phyloP scores from a whole-genome alignment of 2,113 vertebrate genomes.

The Sinocyclocheilus rhinocerous region DNA sequence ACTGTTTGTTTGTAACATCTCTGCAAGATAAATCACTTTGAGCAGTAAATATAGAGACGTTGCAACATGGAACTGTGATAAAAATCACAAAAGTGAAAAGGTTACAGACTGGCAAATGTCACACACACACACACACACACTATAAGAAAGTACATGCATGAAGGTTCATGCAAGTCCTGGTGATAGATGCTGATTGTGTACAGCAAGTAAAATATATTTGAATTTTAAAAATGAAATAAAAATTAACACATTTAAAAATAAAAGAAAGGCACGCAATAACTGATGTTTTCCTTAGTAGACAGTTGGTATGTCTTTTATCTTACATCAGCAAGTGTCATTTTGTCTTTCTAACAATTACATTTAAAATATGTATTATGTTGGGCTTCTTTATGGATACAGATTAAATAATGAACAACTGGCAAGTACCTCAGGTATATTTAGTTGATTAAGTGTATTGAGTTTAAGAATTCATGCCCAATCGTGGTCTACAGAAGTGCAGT shows the following conservation, averaged over 20 bases:
- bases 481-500: too few species aligned
- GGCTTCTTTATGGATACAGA: neutral
- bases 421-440: neutral
- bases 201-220: neutral
- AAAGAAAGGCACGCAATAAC: neutral
- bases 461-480: neutral
- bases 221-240: neutral
- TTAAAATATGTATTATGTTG: neutral
- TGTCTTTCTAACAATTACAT: neutral
- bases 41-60: neutral
- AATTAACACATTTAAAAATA: neutral
- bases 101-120: neutral
- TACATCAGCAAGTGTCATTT: neutral
- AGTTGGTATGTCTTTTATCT: neutral
- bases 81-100: neutral
- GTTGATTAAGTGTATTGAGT: neutral
- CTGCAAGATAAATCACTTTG: conserved; percentile 9
- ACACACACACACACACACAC: conserved; percentile 20
- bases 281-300: neutral
- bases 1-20: neutral
- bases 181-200: neutral
- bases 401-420: neutral
- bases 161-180: neutral
- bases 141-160: neutral
- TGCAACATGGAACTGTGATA: neutral